Evolutionary conservation across 2,113 vertebrate genomes (phyloP), one percentile per base, ranked within the genome.

Genomic region (Chaenogobius annularis): DNA sequence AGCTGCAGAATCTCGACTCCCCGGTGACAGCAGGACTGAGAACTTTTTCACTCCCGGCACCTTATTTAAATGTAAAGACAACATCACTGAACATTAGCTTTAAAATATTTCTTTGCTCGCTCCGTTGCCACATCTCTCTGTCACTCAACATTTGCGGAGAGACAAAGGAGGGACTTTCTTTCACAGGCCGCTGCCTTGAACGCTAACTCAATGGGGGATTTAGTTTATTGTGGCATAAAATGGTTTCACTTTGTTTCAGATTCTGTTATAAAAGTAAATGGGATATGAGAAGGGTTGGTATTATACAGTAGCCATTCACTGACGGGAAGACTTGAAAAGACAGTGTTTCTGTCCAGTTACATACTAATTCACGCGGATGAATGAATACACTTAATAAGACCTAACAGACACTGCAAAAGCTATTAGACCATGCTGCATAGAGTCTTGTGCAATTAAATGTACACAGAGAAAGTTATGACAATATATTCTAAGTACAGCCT

Each of bases 51-150:
- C 74, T 84, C 81, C 79, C 78, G 83, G 84, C 80, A 83, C 76
- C 83, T 80, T 68, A 89, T 89, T 87, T 84, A 83, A 86, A 87
- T 83, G 85, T 77, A 52, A 77, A 83, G 70, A 73, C 76, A 83
- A 82, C 78, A 83, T 83, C 79, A 70, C 77, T 73, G 74, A 83
- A 77, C 75, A 81, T 87, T 87, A 83, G 78, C 72, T 83, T 77
- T 67, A 75, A 81, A 80, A 75, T 71, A 79, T 73, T 78, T 68
- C 74, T 70, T 56, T 48, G 68, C 82, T 17, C 46, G 78, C 73
- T 79, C 75, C 13, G 50, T 61, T 13, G 75, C 82, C 50, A 44
- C 77, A 69, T 74, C 80, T 54, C 63, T 68, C 72, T 73, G 74
- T 84, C 80, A 86, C 70, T 86, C 75, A 79, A 8, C 46, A 37